Percentiles rank a stretch among this genome's conserved stretches.
Evolutionary conservation across 2,113 vertebrate species (phyloP).

Genomic region (Bungarus multicinctus): DNA sequence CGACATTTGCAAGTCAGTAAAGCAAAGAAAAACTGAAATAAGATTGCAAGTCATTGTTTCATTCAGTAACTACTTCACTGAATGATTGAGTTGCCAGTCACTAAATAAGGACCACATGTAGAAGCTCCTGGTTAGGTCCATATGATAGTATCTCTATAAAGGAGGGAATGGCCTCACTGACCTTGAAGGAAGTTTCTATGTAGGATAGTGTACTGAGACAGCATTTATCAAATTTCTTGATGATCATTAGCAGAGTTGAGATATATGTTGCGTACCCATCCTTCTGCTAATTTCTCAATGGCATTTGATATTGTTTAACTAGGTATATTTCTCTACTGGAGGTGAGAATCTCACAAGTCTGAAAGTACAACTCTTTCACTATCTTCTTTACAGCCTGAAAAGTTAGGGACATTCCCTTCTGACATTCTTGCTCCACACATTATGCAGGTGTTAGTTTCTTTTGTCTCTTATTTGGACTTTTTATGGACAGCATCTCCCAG

Average conservation of each 20-base stretch:
- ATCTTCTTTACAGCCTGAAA: too few species aligned
- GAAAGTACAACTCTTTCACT: too few species aligned
- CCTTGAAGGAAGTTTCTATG: not conserved
- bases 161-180: not conserved
- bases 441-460: too few species aligned
- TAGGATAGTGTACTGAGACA: not conserved
- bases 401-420: too few species aligned
- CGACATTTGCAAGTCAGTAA: not conserved
- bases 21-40: not conserved
- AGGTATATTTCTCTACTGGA: not conserved
- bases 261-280: not conserved
- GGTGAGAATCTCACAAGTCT: not conserved
- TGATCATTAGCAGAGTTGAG: not conserved
- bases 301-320: not conserved
- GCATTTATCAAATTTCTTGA: not conserved
- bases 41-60: not conserved
- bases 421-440: too few species aligned
- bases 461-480: too few species aligned
- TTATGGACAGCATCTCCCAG: too few species aligned
- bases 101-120: not conserved
- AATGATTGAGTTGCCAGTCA: not conserved
- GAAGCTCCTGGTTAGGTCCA: not conserved
- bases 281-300: not conserved
- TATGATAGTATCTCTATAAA: not conserved
- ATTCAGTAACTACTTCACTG: not conserved